phyloP scores from a whole-genome alignment of 2,797 vertebrate genomes.

The Premnoplex brunnescens region DNA sequence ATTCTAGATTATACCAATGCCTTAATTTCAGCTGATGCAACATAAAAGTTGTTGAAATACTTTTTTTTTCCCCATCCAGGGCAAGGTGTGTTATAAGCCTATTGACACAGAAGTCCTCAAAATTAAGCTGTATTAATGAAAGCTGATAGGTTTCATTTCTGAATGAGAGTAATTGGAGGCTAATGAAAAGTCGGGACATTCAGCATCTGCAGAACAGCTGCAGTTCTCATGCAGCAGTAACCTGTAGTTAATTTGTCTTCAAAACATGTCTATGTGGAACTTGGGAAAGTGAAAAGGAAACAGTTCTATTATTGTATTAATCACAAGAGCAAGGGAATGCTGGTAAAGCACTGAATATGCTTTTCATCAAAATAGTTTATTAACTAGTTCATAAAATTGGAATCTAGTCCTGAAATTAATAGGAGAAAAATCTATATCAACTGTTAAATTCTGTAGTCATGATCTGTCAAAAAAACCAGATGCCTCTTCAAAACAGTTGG shows the following conservation, averaged over 20 bases:
- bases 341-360: conserved; percentile 19
- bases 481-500: not conserved
- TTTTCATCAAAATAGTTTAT: conserved; percentile 45
- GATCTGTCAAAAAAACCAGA: not conserved
- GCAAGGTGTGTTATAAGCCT: not conserved
- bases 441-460: not conserved
- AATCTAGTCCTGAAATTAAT: conserved; percentile 5
- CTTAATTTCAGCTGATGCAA: conserved; percentile 36
- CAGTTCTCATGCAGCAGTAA: conserved; percentile 48
- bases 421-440: not conserved
- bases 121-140: not conserved
- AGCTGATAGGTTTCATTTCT: not conserved
- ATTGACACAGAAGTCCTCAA: not conserved
- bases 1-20: conserved; percentile 10
- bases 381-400: conserved; percentile 31
- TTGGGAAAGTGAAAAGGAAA: conserved; percentile 55
- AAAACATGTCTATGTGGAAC: conserved; percentile 46
- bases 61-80: not conserved
- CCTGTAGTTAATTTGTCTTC: conserved; percentile 60
- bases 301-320: conserved; percentile 40
- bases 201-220: conserved; percentile 53
- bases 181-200: not conserved
- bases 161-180: not conserved
- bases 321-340: conserved; percentile 6
- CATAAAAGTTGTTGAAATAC: not conserved